Evolutionary conservation across 2,888 invertebrate genomes (phyloP).

Genomic region (Diplazon laetatorius): DNA sequence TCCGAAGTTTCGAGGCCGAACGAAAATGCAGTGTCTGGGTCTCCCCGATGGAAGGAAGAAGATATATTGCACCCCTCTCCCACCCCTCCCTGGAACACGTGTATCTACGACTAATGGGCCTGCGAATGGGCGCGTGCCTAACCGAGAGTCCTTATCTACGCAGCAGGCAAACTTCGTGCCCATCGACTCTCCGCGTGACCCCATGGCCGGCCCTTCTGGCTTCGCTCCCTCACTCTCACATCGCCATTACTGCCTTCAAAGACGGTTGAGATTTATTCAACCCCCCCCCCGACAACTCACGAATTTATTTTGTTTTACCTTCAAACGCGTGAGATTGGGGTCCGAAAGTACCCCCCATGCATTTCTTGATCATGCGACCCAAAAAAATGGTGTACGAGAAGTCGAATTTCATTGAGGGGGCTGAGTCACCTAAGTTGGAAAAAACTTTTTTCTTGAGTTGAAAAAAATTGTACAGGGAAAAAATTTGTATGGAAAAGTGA

Average conservation of each 20-base stretch:
- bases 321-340: too few species aligned
- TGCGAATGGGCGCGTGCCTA: conserved; percentile 45
- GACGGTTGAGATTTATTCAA: conserved; percentile 1
- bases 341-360: too few species aligned
- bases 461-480: too few species aligned
- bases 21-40: conserved; percentile 24
- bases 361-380: too few species aligned
- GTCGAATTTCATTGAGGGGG: too few species aligned
- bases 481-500: too few species aligned
- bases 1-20: conserved; percentile 6
- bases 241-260: background rate
- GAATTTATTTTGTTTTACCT: too few species aligned
- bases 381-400: too few species aligned
- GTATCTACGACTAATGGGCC: conserved; percentile 43
- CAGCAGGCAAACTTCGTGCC: conserved; percentile 37
- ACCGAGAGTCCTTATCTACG: conserved; percentile 45
- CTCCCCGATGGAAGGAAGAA: conserved; percentile 40
- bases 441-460: too few species aligned
- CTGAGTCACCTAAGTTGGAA: too few species aligned
- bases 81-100: too few species aligned
- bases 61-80: conserved; percentile 21
- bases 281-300: too few species aligned
- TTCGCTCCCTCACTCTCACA: background rate
- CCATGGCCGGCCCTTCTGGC: conserved; percentile 6
- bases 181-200: conserved; percentile 8